These are phyloP conservation scores for Sparus aurata DNA, from an alignment of 2,797 vertebrate genomes.

Conservation along the genomic window DNA sequence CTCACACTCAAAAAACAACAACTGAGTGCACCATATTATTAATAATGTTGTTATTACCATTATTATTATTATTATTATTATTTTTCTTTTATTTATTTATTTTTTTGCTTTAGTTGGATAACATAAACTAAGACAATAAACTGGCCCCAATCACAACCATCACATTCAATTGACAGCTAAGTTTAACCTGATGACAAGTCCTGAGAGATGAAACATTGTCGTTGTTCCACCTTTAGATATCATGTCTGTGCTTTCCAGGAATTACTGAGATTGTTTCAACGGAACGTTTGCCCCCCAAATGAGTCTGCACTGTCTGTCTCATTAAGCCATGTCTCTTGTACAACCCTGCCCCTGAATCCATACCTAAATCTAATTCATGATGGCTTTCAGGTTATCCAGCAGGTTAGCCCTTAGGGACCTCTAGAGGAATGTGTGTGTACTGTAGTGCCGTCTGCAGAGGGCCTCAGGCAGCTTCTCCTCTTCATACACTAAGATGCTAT, in stretches of 20 bases:
- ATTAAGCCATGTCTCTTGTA: too few relatives aligned
- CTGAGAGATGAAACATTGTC: not conserved
- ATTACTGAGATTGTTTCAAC: not conserved
- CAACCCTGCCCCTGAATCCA: too few relatives aligned
- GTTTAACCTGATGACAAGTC: not conserved
- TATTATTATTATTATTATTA: too few relatives aligned
- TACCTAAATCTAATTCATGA: not conserved
- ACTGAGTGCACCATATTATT: too few relatives aligned
- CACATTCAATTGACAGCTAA: not conserved
- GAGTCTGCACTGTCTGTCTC: not conserved
- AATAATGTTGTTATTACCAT: too few relatives aligned
- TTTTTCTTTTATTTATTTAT: too few relatives aligned
- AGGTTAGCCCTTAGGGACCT: not conserved
- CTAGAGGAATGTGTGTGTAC: slow-evolving; percentile 8
- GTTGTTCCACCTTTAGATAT: not conserved
- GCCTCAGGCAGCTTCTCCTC: slow-evolving; percentile 3
- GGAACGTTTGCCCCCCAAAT: not conserved
- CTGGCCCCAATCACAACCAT: too few relatives aligned
- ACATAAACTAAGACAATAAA: too few relatives aligned
- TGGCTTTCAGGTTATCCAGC: not conserved
- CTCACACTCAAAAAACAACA: too few relatives aligned
- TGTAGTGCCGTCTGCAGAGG: not conserved
- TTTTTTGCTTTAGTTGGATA: not conserved
- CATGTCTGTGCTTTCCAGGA: not conserved
- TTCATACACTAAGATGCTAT: not conserved